Conservation (phyloP, 1,140 invertebrate genomes). For the Eueides isabella region DNA sequence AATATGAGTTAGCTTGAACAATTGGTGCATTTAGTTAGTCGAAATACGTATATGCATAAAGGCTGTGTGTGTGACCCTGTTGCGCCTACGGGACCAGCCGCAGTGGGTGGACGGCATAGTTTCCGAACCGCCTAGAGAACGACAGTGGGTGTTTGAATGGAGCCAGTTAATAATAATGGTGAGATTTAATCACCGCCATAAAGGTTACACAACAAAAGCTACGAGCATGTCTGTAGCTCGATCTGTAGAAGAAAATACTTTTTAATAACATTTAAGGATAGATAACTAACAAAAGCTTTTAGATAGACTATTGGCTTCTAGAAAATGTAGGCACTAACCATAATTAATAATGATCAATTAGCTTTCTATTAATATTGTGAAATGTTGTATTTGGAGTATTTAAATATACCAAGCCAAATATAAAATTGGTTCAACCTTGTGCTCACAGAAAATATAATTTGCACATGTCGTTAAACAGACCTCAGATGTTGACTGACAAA, state of each 20-base stretch:
- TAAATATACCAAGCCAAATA: background rate
- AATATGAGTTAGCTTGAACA: constrained; percentile 73
- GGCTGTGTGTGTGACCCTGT: constrained; percentile 78
- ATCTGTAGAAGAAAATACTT: constrained; percentile 63
- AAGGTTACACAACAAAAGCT: constrained; percentile 75
- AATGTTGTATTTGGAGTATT: background rate
- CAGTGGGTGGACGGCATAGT: constrained; percentile 81
- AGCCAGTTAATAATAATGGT: constrained; percentile 82
- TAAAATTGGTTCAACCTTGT: background rate
- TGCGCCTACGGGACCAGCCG: constrained; percentile 79
- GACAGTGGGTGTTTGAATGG: constrained; percentile 81
- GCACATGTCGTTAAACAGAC: constrained; percentile 71
- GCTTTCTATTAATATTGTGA: constrained; percentile 14
- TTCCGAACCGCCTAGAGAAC: constrained; percentile 76
- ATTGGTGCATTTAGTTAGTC: constrained; percentile 69
- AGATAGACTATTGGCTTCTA: constrained; percentile 53
- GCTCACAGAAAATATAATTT: constrained; percentile 48
- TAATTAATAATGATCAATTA: constrained; percentile 40
- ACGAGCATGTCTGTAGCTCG: constrained; percentile 71
- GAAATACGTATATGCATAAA: constrained; percentile 65
- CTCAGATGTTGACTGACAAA: constrained; percentile 73
- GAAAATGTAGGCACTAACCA: constrained; percentile 65
- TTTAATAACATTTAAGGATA: constrained; percentile 66
- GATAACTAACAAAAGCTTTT: constrained; percentile 69
- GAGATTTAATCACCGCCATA: constrained; percentile 81